These are phyloP conservation scores for Rhipidura dahli DNA, from an alignment of 2,113 vertebrate species.

Conservation along the genomic window DNA sequence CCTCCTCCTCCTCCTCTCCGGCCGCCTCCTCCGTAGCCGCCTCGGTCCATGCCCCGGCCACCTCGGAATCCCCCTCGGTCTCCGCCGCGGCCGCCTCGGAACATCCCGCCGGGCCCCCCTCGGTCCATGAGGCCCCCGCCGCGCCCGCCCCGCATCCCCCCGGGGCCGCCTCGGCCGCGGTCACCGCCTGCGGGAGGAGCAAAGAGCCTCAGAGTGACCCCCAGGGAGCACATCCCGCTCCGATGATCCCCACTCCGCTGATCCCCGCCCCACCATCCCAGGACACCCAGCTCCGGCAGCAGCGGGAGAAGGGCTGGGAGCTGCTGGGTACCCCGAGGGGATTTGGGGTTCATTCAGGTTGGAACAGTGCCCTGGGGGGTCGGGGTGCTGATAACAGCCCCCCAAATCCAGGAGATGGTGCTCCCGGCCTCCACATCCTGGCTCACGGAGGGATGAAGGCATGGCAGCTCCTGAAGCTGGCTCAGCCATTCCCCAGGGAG, in stretches of 20 bases:
- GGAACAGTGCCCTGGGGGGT: fast-evolving
- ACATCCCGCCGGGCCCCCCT: slow-evolving; percentile 80
- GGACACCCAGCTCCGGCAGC: fast-evolving
- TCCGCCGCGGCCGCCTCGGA: slow-evolving; percentile 79
- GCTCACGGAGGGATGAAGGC: not conserved
- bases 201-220: not conserved
- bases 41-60: slow-evolving; percentile 89
- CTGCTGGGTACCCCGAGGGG: fast-evolving
- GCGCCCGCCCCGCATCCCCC: slow-evolving; percentile 88
- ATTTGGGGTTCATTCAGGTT: fast-evolving
- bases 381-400: fast-evolving
- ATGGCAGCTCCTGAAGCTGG: not conserved
- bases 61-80: slow-evolving; percentile 89
- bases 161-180: slow-evolving; percentile 87
- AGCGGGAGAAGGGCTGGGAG: not conserved
- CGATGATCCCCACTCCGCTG: fast-evolving
- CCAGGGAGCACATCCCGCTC: not conserved
- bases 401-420: fast-evolving
- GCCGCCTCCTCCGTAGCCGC: slow-evolving; percentile 84
- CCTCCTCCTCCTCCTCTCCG: slow-evolving; percentile 77
- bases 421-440: fast-evolving
- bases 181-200: slow-evolving; percentile 74
- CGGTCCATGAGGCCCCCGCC: slow-evolving; percentile 88
- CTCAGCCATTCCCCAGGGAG: not conserved
- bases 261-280: fast-evolving